Evolutionary conservation across 2,888 invertebrate genomes (phyloP).

Genomic region (Steinernema scapterisci): DNA sequence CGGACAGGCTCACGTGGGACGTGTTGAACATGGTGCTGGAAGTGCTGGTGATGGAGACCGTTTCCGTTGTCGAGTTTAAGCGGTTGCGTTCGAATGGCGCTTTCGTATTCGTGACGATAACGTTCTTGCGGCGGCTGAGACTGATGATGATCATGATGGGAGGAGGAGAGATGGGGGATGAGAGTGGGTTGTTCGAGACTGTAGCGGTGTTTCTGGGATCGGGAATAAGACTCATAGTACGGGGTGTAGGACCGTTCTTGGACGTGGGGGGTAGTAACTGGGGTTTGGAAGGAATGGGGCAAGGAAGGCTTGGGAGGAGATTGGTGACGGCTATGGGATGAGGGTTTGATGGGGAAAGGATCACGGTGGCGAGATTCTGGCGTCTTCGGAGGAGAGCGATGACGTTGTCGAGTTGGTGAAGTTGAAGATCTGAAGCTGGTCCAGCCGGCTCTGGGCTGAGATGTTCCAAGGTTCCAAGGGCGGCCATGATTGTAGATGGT

Average conservation of each 20-base stretch:
- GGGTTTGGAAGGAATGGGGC: background rate
- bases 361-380: background rate
- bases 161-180: background rate
- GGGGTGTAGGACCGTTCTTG: background rate
- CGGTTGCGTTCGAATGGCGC: slow-evolving; percentile 23
- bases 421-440: background rate
- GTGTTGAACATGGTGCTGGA: slow-evolving; percentile 8
- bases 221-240: slow-evolving; percentile 1
- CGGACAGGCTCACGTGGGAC: background rate
- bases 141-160: too few relatives aligned
- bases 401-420: background rate
- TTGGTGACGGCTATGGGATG: background rate
- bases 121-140: slow-evolving; percentile 18
- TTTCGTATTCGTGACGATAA: slow-evolving; percentile 24
- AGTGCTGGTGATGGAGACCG: slow-evolving; percentile 13
- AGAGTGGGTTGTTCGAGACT: slow-evolving; percentile 17
- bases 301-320: background rate
- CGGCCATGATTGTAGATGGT: slow-evolving; percentile 43
- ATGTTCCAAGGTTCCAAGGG: background rate
- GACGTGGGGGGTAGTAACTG: background rate
- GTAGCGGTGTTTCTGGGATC: slow-evolving; percentile 18
- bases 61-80: slow-evolving; percentile 21
- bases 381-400: background rate
- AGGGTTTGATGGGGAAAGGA: background rate
- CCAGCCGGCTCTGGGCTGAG: background rate